Conservation (phyloP, 2,797 vertebrate species). For the Ptychadena robeensis region DNA sequence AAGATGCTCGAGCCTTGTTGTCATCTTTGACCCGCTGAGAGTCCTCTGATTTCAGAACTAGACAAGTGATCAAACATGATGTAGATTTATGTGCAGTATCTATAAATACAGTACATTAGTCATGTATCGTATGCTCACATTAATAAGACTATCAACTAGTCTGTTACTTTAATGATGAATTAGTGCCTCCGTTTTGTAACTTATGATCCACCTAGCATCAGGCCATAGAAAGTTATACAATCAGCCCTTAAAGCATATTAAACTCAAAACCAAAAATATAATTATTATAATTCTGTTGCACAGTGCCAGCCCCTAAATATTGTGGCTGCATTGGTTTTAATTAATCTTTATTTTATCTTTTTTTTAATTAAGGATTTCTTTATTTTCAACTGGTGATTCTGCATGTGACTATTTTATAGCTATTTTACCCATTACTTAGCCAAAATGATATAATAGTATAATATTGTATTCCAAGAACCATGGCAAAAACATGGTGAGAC, state of each 20-base stretch:
- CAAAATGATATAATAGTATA: too few species aligned
- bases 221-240: not conserved
- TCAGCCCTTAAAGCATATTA: not conserved
- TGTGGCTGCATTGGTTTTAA: too few species aligned
- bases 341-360: too few species aligned
- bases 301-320: too few species aligned
- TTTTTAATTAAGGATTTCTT: too few species aligned
- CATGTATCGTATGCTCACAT: not conserved
- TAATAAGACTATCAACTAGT: slow-evolving; percentile 13
- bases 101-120: not conserved
- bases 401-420: too few species aligned
- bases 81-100: slow-evolving; percentile 33
- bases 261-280: not conserved
- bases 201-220: not conserved
- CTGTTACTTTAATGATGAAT: not conserved
- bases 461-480: too few species aligned
- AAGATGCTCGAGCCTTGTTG: slow-evolving; percentile 21
- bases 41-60: slow-evolving; percentile 40
- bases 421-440: too few species aligned
- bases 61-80: slow-evolving; percentile 31
- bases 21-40: slow-evolving; percentile 40
- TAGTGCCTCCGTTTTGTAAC: not conserved
- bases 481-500: too few species aligned
- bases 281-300: too few species aligned
- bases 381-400: too few species aligned